Conservation (phyloP, 2,113 vertebrate genomes). For the Macrotus californicus region DNA sequence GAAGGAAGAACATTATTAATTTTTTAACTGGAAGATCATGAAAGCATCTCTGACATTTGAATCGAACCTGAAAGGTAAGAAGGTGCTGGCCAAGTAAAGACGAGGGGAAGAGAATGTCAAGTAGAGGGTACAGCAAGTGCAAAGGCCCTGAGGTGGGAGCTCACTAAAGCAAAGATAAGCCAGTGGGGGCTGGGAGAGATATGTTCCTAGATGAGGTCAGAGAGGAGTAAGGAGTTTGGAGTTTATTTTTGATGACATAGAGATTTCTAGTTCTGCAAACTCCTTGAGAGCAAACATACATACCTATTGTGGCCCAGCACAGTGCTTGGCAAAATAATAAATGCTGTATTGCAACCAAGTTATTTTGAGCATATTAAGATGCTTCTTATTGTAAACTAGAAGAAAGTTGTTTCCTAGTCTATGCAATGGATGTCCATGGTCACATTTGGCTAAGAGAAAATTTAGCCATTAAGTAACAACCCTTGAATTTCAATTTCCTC, state of each 20-base stretch:
- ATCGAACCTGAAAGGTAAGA: not conserved
- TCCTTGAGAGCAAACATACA: not conserved
- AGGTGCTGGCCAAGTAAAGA: not conserved
- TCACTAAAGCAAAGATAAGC: not conserved
- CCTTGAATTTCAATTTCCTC: conserved; percentile 54
- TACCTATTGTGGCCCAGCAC: not conserved
- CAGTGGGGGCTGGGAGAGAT: not conserved
- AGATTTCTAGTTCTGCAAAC: not conserved
- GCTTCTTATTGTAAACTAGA: not conserved
- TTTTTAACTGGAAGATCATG: not conserved
- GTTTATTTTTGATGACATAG: conserved; percentile 2
- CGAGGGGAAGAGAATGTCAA: not conserved
- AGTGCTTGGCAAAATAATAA: not conserved
- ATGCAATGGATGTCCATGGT: not conserved
- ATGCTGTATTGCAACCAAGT: not conserved
- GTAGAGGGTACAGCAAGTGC: not conserved
- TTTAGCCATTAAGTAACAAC: conserved; percentile 30
- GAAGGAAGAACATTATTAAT: not conserved
- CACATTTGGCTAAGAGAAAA: conserved; percentile 38
- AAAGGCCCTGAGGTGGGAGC: not conserved
- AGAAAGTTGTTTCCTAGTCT: conserved; percentile 8
- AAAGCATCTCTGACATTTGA: not conserved
- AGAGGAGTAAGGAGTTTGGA: not conserved
- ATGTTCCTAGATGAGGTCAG: not conserved
- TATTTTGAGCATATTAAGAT: conserved; percentile 19